Evolutionary conservation across 2,797 vertebrate species (phyloP).

Genomic region (Rhabdomys pumilio): DNA sequence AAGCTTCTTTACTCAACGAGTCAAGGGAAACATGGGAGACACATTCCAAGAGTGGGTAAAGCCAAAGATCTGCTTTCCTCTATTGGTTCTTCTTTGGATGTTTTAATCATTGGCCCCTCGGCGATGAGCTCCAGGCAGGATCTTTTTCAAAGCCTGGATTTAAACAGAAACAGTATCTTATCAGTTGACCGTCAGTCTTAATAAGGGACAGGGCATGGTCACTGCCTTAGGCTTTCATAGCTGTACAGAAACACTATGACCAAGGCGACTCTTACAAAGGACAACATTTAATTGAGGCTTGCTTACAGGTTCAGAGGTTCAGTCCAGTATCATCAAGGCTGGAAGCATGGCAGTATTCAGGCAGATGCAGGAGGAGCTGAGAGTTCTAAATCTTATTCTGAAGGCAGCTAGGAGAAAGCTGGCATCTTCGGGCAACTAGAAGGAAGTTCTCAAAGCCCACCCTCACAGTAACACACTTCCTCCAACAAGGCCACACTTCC

Average conservation of each 20-base stretch:
- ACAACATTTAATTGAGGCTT: background rate
- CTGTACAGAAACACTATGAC: background rate
- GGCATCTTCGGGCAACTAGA: background rate
- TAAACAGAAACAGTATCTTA: conserved; percentile 1
- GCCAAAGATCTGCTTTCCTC: background rate
- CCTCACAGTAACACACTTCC: background rate
- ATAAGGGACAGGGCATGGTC: background rate
- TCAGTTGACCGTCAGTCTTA: background rate
- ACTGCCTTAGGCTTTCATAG: background rate
- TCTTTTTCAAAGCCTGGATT: background rate
- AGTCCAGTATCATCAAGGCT: background rate
- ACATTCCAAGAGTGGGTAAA: background rate
- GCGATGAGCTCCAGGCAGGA: background rate
- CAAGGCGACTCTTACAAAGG: background rate
- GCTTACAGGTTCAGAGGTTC: background rate
- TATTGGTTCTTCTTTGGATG: background rate
- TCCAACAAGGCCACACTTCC: background rate
- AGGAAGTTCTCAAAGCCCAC: background rate
- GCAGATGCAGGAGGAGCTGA: background rate
- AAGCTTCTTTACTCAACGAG: background rate
- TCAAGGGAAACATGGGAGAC: background rate
- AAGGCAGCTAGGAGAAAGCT: background rate
- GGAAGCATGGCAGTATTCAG: background rate
- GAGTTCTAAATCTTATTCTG: background rate
- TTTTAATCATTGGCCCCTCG: background rate